phyloP scores from a whole-genome alignment of 1,140 invertebrate species.

The Bombus pyrosoma region DNA sequence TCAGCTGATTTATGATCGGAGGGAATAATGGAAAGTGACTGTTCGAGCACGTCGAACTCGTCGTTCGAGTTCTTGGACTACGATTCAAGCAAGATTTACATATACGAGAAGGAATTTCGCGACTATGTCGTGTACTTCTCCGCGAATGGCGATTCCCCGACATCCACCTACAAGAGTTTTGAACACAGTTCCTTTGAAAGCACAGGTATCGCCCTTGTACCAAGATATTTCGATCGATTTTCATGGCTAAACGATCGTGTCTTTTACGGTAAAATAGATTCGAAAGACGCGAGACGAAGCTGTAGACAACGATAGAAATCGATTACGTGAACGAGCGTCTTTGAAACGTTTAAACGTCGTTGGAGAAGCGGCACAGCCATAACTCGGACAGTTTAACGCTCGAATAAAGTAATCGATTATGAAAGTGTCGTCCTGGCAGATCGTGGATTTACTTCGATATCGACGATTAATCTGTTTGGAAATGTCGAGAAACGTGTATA shows the following conservation, averaged over 20 bases:
- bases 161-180: neutral
- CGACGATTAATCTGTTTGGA: neutral
- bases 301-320: neutral
- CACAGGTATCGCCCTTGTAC: constrained; percentile 34
- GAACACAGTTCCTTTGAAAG: neutral
- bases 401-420: neutral
- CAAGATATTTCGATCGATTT: neutral
- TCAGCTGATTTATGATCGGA: neutral
- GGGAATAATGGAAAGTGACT: constrained; percentile 12
- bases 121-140: constrained; percentile 81
- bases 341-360: neutral
- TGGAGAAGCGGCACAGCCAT: too few relatives aligned
- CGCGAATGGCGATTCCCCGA: constrained; percentile 30
- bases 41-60: constrained; percentile 13
- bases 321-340: neutral
- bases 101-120: constrained; percentile 75
- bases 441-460: too few relatives aligned
- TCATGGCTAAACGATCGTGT: too few relatives aligned
- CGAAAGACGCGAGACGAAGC: neutral
- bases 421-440: neutral
- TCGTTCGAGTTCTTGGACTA: constrained; percentile 72
- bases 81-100: constrained; percentile 73
- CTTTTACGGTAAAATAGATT: neutral
- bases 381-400: neutral
- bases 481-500: too few relatives aligned